phyloP scores from a whole-genome alignment of 2,888 invertebrate genomes.

The Alcis repandata region DNA sequence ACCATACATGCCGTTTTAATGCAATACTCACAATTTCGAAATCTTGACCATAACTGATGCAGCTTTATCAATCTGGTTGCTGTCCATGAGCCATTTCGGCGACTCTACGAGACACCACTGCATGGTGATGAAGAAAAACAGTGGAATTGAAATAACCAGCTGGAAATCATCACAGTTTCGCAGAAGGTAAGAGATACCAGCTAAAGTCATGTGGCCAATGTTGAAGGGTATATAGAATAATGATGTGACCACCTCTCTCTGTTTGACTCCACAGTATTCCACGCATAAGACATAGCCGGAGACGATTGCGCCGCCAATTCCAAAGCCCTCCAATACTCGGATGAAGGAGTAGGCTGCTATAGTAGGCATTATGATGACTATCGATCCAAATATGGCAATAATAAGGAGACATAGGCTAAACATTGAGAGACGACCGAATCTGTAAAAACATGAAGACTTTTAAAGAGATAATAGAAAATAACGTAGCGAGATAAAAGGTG shows the following conservation, averaged over 20 bases:
- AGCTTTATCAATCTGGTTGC: slow-evolving; percentile 58
- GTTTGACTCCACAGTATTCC: slow-evolving; percentile 65
- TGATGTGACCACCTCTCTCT: slow-evolving; percentile 69
- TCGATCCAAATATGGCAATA: slow-evolving; percentile 61
- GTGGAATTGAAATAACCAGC: slow-evolving; percentile 66
- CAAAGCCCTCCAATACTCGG: slow-evolving; percentile 70
- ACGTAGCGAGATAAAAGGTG: no score
- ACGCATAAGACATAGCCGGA: slow-evolving; percentile 69
- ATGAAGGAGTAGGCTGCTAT: slow-evolving; percentile 59
- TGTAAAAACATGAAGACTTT: slow-evolving; percentile 49
- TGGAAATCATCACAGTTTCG: slow-evolving; percentile 69
- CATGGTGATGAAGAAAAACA: slow-evolving; percentile 58
- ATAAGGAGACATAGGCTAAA: slow-evolving; percentile 58
- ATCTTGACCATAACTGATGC: slow-evolving; percentile 65
- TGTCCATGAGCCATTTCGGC: slow-evolving; percentile 76
- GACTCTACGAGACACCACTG: slow-evolving; percentile 67
- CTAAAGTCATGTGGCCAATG: slow-evolving; percentile 65
- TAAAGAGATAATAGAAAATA: no score
- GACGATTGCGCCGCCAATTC: slow-evolving; percentile 71
- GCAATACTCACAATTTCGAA: slow-evolving; percentile 64
- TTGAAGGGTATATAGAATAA: slow-evolving; percentile 72
- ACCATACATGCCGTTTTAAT: no score
- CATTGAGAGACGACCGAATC: slow-evolving; percentile 66
- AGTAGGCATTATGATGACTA: slow-evolving; percentile 65
- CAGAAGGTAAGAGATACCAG: slow-evolving; percentile 69